Conservation (phyloP, 2,888 invertebrate genomes). For the Cloeon dipterum region DNA sequence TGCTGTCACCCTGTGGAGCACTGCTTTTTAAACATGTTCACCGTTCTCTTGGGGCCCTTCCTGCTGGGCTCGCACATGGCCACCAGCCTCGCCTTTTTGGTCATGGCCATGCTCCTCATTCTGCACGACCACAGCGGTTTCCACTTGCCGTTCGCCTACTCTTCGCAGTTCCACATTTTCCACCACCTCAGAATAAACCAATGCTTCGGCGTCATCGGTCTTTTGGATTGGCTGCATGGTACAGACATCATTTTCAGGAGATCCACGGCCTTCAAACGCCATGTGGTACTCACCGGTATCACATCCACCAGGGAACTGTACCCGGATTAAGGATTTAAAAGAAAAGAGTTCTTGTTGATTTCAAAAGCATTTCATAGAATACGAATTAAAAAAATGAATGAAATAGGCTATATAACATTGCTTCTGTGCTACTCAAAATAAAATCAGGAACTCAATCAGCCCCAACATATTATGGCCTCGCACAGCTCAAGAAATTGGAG, state of each 20-base stretch:
- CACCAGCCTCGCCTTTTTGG: slow-evolving; percentile 56
- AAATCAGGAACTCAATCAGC: too few species aligned
- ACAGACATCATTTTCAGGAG: slow-evolving; percentile 55
- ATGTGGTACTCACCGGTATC: slow-evolving; percentile 44
- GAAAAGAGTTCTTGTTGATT: too few species aligned
- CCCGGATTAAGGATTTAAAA: too few species aligned
- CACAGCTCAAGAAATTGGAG: too few species aligned
- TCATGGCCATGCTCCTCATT: slow-evolving; percentile 51
- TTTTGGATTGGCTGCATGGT: slow-evolving; percentile 60
- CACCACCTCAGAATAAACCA: slow-evolving; percentile 76
- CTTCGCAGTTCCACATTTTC: slow-evolving; percentile 70
- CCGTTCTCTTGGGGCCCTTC: slow-evolving; percentile 39
- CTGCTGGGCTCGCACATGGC: slow-evolving; percentile 54
- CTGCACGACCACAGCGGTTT: slow-evolving; percentile 67
- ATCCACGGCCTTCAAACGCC: slow-evolving; percentile 43
- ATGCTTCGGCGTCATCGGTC: slow-evolving; percentile 60
- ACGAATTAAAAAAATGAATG: too few species aligned
- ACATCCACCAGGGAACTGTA: slow-evolving; percentile 40
- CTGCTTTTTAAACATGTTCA: slow-evolving; percentile 50
- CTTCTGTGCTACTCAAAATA: too few species aligned
- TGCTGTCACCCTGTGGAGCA: slow-evolving; percentile 60
- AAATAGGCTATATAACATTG: too few species aligned
- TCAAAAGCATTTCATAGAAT: too few species aligned
- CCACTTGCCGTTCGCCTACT: slow-evolving; percentile 64
- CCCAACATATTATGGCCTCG: too few species aligned